Evolutionary conservation across 2,113 vertebrate genomes (phyloP).

Genomic region (Dunckerocampus dactyliophorus): DNA sequence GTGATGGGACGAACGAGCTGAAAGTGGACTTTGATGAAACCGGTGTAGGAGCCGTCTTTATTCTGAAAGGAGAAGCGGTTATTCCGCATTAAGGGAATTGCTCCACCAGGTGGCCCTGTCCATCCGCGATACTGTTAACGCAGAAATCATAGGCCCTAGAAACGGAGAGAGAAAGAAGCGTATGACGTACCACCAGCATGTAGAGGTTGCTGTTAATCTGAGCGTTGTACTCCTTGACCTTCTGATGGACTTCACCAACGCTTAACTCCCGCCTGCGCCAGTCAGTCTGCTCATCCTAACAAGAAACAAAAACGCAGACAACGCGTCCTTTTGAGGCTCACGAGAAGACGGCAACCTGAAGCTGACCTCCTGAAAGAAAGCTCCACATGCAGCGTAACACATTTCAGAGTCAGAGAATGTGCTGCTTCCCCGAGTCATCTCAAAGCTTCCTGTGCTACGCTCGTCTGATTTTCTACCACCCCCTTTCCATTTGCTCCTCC

Average conservation of each 20-base stretch:
- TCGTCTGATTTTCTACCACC: not conserved
- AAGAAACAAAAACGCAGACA: slow-evolving; percentile 17
- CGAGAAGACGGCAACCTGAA: not conserved
- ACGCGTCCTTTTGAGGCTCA: not conserved
- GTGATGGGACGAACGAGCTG: slow-evolving; percentile 88
- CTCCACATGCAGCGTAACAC: slow-evolving; percentile 81
- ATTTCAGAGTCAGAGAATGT: slow-evolving; percentile 79
- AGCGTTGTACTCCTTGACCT: slow-evolving; percentile 90
- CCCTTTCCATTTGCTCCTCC: slow-evolving; percentile 23
- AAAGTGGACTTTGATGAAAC: slow-evolving; percentile 96
- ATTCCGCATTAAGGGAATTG: not conserved
- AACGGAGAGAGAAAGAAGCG: not conserved
- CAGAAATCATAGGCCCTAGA: too few species aligned
- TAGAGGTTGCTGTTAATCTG: slow-evolving; percentile 93
- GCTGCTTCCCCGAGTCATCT: slow-evolving; percentile 78
- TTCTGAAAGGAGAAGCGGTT: slow-evolving; percentile 69
- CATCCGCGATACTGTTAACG: too few species aligned
- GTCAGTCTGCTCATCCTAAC: slow-evolving; percentile 83
- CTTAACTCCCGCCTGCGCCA: slow-evolving; percentile 79
- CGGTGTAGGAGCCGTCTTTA: slow-evolving; percentile 89
- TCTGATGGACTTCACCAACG: slow-evolving; percentile 80
- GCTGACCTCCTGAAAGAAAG: slow-evolving; percentile 72
- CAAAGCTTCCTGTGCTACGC: too few species aligned
- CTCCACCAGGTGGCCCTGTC: too few species aligned
- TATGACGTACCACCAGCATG: slow-evolving; percentile 83